These are phyloP conservation scores for Geococcyx californianus DNA, from an alignment of 2,113 vertebrate genomes.

Conservation along the genomic window DNA sequence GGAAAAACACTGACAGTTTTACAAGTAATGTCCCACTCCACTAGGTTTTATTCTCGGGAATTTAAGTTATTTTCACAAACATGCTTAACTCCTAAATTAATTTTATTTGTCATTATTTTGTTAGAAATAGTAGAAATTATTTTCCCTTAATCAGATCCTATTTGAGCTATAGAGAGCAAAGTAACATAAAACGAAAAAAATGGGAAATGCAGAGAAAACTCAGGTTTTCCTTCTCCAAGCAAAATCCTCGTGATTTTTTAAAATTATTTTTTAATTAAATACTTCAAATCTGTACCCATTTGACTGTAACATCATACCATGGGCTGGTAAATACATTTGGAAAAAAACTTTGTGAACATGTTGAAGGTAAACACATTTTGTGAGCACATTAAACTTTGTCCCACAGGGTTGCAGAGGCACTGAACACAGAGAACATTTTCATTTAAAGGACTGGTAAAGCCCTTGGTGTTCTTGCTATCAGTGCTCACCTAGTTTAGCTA, in stretches of 20 bases:
- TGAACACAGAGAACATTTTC: conserved; percentile 16
- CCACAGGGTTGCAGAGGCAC: not conserved
- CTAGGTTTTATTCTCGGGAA: not conserved
- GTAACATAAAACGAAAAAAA: not conserved
- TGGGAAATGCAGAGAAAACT: not conserved
- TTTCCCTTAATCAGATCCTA: not conserved
- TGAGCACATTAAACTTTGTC: not conserved
- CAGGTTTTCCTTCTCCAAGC: not conserved
- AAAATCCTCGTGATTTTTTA: not conserved
- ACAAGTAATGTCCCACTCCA: not conserved
- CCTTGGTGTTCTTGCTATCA: conserved; percentile 36
- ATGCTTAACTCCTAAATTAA: not conserved
- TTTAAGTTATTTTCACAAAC: not conserved
- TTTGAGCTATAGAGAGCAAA: not conserved
- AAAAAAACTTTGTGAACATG: not conserved
- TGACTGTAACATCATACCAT: not conserved
- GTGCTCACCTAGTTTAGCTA: conserved; percentile 65
- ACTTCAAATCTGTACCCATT: not conserved
- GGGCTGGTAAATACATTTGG: not conserved
- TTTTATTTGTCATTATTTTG: not conserved
- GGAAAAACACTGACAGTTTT: not conserved
- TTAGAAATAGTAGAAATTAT: not conserved
- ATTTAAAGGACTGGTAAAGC: conserved; percentile 17
- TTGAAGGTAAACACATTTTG: not conserved
- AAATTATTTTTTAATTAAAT: not conserved